These are phyloP conservation scores for Andrena praecox DNA, from an alignment of 2,888 invertebrate genomes.

Conservation along the genomic window DNA sequence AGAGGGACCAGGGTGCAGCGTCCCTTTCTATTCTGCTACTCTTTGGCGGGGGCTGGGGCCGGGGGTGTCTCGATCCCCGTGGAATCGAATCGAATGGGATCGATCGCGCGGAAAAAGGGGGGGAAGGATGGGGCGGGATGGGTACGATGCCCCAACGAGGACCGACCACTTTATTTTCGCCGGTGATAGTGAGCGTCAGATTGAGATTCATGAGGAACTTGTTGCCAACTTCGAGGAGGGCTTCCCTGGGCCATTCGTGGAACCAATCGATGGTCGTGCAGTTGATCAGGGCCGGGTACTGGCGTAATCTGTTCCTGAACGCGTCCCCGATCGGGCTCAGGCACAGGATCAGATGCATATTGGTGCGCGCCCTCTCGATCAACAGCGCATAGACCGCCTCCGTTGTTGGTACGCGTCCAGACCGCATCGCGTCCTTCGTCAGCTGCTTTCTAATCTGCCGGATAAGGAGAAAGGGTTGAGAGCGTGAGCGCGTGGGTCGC, in stretches of 20 bases:
- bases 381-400: slow-evolving; percentile 92
- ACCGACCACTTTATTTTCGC: slow-evolving; percentile 86
- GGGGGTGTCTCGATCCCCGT: slow-evolving; percentile 49
- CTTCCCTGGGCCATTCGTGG: slow-evolving; percentile 94
- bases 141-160: slow-evolving; percentile 26
- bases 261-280: slow-evolving; percentile 97
- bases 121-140: background rate
- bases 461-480: background rate
- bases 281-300: slow-evolving; percentile 95
- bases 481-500: background rate
- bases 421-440: slow-evolving; percentile 87
- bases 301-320: slow-evolving; percentile 93
- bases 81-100: slow-evolving; percentile 69
- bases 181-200: slow-evolving; percentile 90
- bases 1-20: slow-evolving; percentile 12
- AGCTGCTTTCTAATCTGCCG: slow-evolving; percentile 88
- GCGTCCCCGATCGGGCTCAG: slow-evolving; percentile 96
- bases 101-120: slow-evolving; percentile 63
- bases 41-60: background rate
- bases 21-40: background rate
- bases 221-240: slow-evolving; percentile 94
- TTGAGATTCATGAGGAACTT: slow-evolving; percentile 91
- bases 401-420: slow-evolving; percentile 87
- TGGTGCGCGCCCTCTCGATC: slow-evolving; percentile 90
- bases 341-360: slow-evolving; percentile 93